A percentile compares a stretch with the other conserved stretches of the same genome.
Evolutionary conservation across 2,113 vertebrate genomes (phyloP).

Genomic region (Forbesichthys agassizii): DNA sequence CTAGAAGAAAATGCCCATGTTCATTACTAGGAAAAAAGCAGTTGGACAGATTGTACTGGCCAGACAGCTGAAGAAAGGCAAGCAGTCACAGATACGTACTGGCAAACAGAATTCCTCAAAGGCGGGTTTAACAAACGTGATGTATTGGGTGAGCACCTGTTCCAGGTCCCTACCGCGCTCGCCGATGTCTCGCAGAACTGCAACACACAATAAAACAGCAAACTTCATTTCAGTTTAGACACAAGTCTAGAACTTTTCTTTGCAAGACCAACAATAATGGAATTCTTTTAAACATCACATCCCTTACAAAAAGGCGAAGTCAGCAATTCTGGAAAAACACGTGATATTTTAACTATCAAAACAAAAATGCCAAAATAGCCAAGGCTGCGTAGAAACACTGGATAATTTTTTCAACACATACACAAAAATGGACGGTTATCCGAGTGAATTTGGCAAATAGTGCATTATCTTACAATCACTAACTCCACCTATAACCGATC

Average conservation of each 20-base stretch:
- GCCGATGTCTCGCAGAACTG: slow-evolving; percentile 92
- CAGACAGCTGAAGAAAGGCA: not conserved
- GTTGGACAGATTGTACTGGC: not conserved
- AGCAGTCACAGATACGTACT: slow-evolving; percentile 74
- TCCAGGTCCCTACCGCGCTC: slow-evolving; percentile 92
- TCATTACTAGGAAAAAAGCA: not conserved
- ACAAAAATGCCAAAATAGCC: no score
- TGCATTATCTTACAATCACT: no score
- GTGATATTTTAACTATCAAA: no score
- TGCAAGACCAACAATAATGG: no score
- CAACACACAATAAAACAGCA: not conserved
- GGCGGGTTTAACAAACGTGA: slow-evolving; percentile 96
- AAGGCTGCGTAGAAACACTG: no score
- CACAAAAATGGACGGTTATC: no score
- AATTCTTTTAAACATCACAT: no score
- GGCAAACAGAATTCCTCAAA: slow-evolving; percentile 98
- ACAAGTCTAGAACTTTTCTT: not conserved
- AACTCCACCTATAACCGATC: no score
- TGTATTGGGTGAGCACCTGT: slow-evolving; percentile 93
- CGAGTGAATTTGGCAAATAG: no score
- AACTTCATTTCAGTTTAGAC: not conserved
- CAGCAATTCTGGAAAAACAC: no score
- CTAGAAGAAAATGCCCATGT: slow-evolving; percentile 61
- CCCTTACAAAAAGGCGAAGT: no score
- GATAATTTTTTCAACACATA: no score